Evolutionary conservation across 2,888 invertebrate genomes (phyloP).

Genomic region (Achlya flavicornis): DNA sequence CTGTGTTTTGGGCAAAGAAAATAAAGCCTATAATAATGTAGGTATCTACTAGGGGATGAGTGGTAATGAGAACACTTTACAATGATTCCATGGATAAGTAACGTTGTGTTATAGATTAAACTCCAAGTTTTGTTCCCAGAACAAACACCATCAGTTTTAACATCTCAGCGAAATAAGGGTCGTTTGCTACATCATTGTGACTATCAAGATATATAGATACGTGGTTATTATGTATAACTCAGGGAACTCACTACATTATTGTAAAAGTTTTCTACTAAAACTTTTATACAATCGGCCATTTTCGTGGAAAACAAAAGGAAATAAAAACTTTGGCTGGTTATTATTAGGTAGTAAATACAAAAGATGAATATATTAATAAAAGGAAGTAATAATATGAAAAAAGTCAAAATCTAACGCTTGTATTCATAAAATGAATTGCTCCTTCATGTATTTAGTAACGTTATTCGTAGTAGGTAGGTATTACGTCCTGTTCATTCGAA

Average conservation of each 20-base stretch:
- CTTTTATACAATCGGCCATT: neutral
- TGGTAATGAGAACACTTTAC: too few species aligned
- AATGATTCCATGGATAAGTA: too few species aligned
- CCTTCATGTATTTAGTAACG: too few species aligned
- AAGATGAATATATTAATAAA: neutral
- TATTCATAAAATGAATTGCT: neutral
- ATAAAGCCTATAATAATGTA: too few species aligned
- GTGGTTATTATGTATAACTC: neutral
- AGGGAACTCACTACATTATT: neutral
- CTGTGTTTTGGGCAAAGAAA: too few species aligned
- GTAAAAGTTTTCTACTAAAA: neutral
- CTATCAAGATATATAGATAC: neutral
- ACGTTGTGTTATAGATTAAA: too few species aligned
- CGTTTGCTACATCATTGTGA: too few species aligned
- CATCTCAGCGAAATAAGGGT: too few species aligned
- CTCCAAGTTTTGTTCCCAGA: too few species aligned
- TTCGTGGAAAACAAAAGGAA: neutral
- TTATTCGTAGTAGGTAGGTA: too few species aligned
- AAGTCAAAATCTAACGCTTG: neutral
- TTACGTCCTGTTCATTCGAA: neutral
- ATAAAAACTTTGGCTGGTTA: neutral
- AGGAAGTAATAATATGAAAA: neutral
- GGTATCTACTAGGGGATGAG: too few species aligned
- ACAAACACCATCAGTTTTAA: too few species aligned
- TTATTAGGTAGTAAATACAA: neutral